Percentiles rank a stretch among this genome's conserved stretches.
Conservation (phyloP, 2,888 invertebrate species). For the Eustalomyia histrio region DNA sequence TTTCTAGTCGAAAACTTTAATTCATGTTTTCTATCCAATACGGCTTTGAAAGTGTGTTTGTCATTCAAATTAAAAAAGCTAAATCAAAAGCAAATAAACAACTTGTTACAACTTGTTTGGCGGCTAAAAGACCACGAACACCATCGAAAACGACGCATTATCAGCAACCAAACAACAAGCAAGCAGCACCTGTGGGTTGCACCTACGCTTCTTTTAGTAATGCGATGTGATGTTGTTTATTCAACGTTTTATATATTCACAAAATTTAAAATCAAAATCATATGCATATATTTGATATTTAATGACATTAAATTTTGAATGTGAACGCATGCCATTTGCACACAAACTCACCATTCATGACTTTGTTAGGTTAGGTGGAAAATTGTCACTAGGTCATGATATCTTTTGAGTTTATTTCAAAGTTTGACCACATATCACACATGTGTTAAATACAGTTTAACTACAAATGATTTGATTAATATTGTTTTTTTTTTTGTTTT, state of each 20-base stretch:
- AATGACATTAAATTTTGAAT: background rate
- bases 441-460: background rate
- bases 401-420: conserved; percentile 5
- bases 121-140: conserved; percentile 33
- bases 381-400: conserved; percentile 45
- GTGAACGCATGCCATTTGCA: background rate
- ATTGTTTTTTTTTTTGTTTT: background rate
- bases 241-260: conserved; percentile 15
- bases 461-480: background rate
- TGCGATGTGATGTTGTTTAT: conserved; percentile 12
- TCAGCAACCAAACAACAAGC: conserved; percentile 23
- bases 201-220: conserved; percentile 61
- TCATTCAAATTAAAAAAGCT: conserved; percentile 37
- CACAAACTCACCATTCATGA: background rate
- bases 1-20: background rate
- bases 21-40: background rate
- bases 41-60: conserved; percentile 7
- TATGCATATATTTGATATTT: background rate
- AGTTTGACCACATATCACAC: conserved; percentile 8
- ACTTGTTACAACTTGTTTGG: conserved; percentile 58
- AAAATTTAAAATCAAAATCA: conserved; percentile 33
- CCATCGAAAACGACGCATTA: conserved; percentile 29
- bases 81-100: conserved; percentile 42
- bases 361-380: background rate
- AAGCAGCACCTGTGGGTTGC: conserved; percentile 62